Evolutionary conservation across 2,888 invertebrate genomes (phyloP), one percentile per base, ranked within the genome.

Genomic region (Caradrina kadenii): DNA sequence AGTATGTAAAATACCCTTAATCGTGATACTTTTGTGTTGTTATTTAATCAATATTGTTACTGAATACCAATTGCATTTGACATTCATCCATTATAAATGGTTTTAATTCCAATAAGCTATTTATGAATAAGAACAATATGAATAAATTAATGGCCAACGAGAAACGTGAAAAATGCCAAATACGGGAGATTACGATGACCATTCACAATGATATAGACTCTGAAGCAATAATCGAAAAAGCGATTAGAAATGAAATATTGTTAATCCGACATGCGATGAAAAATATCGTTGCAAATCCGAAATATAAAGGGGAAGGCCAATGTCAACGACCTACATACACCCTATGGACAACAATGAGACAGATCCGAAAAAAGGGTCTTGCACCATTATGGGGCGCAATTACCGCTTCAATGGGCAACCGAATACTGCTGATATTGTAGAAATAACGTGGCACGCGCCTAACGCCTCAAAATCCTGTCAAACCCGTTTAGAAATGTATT

Each of bases 241-340:
- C 85, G 90, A 92, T 93, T 91, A 92, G 83, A 89, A 87, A 92
- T 92, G 90, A 93, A 90, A 86, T 91, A 93, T 92, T 91, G 89
- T 88, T 93, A 93, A 94, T 93, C 92, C 85, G 91, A 92, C 90
- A 89, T 88, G 84, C 87, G 88, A 90, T 88, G 90, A 92, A 92
- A 93, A 93, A 92, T 92, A 91, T 91, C 87, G 89, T 89, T 89
- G 91, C 94, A 90, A 94, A 93, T 93, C 89, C 87, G 85, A 89
- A 92, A 88, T 85, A 90, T 88, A 88, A 91, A 88, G 93, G 82
- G 94, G 93, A 93, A 91, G 90, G 92, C 93, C 92, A 93, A 94
- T 94, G 95, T 95, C 95, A 96, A 94, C 89, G 95, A 96, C 95
- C 95, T 84, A 89, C 91, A 90, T 84, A 89, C 91, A 90, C 92